These are phyloP conservation scores for Meta bourneti DNA, from an alignment of 2,888 invertebrate species.

Conservation along the genomic window DNA sequence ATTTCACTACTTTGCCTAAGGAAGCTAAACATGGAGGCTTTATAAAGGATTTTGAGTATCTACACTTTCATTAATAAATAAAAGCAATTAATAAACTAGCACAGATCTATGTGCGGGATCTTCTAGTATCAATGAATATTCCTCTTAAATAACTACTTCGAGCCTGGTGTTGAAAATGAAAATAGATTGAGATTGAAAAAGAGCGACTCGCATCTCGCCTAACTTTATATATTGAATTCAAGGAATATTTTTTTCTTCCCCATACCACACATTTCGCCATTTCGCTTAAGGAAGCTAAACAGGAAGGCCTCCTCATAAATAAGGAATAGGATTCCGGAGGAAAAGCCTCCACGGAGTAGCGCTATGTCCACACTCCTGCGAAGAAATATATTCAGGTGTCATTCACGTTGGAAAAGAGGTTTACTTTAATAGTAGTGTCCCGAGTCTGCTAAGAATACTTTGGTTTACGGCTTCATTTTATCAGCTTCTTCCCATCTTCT, in stretches of 20 bases:
- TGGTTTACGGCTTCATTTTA: conserved; percentile 41
- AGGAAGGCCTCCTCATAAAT: conserved; percentile 44
- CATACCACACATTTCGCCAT: neutral
- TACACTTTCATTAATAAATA: too few relatives aligned
- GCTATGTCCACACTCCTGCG: conserved; percentile 29
- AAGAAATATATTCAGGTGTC: conserved; percentile 51
- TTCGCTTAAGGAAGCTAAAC: conserved; percentile 31
- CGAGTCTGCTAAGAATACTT: neutral
- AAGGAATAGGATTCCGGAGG: conserved; percentile 30
- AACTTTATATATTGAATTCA: conserved; percentile 3
- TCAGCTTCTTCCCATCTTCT: conserved; percentile 11
- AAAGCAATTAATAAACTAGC: too few relatives aligned
- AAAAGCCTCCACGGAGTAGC: conserved; percentile 10
- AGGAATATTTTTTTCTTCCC: conserved; percentile 5
- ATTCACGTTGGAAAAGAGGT: conserved; percentile 30
- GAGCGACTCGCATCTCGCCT: conserved; percentile 16
- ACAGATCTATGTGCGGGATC: too few relatives aligned
- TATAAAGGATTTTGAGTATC: too few relatives aligned
- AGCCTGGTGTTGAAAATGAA: neutral
- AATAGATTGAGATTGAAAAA: neutral
- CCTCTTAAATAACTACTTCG: neutral
- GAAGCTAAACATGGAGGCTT: too few relatives aligned
- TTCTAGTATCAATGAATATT: too few relatives aligned
- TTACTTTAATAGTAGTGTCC: conserved; percentile 30
- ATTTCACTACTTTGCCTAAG: too few relatives aligned